Evolutionary conservation across 2,113 vertebrate genomes (phyloP).

Genomic region (Macaca nemestrina): DNA sequence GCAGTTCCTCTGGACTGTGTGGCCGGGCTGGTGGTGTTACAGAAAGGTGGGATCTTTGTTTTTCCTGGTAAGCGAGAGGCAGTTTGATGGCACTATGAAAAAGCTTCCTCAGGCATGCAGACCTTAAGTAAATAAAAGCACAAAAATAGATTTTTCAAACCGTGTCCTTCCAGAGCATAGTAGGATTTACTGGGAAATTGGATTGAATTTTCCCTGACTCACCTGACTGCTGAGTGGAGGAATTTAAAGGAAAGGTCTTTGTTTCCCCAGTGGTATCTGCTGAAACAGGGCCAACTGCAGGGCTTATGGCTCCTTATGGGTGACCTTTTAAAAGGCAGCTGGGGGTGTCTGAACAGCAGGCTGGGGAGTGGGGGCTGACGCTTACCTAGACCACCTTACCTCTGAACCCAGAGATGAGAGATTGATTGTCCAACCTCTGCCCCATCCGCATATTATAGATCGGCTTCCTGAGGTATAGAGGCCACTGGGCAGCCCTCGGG

Average conservation of each 20-base stretch:
- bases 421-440: neutral
- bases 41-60: neutral
- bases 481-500: neutral
- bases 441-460: fast-evolving
- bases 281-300: neutral
- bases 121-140: conserved; percentile 76
- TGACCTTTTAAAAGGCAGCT: conserved; percentile 29
- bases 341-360: neutral
- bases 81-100: conserved; percentile 42
- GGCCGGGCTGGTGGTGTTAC: neutral
- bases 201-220: conserved; percentile 59
- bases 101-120: conserved; percentile 50
- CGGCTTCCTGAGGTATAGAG: neutral
- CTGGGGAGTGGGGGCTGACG: neutral
- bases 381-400: neutral
- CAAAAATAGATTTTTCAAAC: conserved; percentile 73
- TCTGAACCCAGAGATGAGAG: neutral
- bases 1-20: neutral
- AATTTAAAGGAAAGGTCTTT: conserved; percentile 48
- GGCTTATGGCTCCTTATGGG: neutral
- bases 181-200: conserved; percentile 72
- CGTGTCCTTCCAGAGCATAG: conserved; percentile 58
- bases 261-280: neutral
- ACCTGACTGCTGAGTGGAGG: conserved; percentile 59
- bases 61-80: conserved; percentile 12